phyloP scores from a whole-genome alignment of 2,113 vertebrate genomes.

The Carettochelys insculpta region DNA sequence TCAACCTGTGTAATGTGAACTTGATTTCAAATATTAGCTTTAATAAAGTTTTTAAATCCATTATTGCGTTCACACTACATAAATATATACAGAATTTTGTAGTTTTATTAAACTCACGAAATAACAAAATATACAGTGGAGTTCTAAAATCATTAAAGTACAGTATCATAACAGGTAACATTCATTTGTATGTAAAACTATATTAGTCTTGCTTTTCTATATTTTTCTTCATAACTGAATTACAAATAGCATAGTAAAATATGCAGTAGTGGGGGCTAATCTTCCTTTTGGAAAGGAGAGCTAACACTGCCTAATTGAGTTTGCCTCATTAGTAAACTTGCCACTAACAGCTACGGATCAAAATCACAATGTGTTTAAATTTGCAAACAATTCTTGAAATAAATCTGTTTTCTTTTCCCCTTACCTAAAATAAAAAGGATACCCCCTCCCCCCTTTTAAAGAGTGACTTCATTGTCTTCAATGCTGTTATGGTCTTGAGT shows the following conservation, averaged over 20 bases:
- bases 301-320: slow-evolving; percentile 19
- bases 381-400: slow-evolving; percentile 17
- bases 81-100: slow-evolving; percentile 6
- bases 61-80: background rate
- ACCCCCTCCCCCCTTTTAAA: background rate
- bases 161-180: slow-evolving; percentile 11
- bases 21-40: too few species aligned
- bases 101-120: slow-evolving; percentile 64
- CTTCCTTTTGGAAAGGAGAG: slow-evolving; percentile 22
- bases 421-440: background rate
- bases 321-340: background rate
- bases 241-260: background rate
- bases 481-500: slow-evolving; percentile 45
- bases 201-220: background rate
- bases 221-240: slow-evolving; percentile 25
- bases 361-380: background rate
- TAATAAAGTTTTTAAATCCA: too few species aligned
- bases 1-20: too few species aligned
- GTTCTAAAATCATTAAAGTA: slow-evolving; percentile 31
- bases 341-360: background rate
- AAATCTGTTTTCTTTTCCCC: background rate
- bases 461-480: slow-evolving; percentile 48
- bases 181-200: background rate
- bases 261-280: background rate
- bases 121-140: slow-evolving; percentile 69